Percentiles rank a stretch among this genome's conserved stretches.
phyloP scores from a whole-genome alignment of 2,888 invertebrate genomes.

The Dilophus febrilis region DNA sequence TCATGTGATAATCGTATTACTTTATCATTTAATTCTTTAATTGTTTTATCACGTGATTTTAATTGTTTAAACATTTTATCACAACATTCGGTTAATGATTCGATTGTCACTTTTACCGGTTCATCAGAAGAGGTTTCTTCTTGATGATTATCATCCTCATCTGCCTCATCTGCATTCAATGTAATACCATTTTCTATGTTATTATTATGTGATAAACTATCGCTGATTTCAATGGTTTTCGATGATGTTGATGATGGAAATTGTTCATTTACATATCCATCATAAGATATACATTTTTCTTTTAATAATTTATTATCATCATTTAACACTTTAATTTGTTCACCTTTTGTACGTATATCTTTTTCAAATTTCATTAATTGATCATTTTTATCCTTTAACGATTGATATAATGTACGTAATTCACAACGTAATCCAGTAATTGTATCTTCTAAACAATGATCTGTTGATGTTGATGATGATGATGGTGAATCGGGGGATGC shows the following conservation, averaged over 20 bases:
- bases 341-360: constrained; percentile 14
- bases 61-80: constrained; percentile 7
- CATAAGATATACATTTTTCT: constrained; percentile 4
- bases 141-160: neutral
- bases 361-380: constrained; percentile 14
- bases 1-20: constrained; percentile 20
- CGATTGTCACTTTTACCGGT: neutral
- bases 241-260: neutral
- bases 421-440: constrained; percentile 14
- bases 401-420: constrained; percentile 14
- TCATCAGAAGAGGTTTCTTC: no score
- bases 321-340: constrained; percentile 12
- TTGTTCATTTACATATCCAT: neutral
- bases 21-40: constrained; percentile 18
- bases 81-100: neutral
- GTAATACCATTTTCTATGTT: neutral
- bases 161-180: no score
- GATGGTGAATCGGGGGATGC: no score
- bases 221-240: neutral
- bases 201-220: neutral
- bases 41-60: constrained; percentile 15
- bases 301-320: constrained; percentile 12
- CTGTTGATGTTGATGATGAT: no score
- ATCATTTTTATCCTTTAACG: constrained; percentile 15
- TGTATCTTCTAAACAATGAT: constrained; percentile 16